These are phyloP conservation scores for Columba janthina DNA, from an alignment of 2,113 vertebrate species.

Conservation along the genomic window DNA sequence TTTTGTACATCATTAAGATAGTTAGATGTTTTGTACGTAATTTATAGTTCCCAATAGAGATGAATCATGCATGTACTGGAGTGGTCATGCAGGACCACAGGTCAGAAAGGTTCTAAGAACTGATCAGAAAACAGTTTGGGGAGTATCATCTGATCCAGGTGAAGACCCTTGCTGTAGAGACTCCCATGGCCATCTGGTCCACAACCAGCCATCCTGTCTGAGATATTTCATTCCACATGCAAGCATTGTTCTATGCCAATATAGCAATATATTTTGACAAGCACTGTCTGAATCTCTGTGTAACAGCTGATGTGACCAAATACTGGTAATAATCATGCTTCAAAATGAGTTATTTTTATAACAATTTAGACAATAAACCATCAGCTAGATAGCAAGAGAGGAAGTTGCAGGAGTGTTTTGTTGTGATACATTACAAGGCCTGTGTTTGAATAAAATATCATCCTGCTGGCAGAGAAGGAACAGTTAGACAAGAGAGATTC, in stretches of 20 bases:
- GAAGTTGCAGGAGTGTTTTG: background rate
- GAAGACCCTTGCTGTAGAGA: background rate
- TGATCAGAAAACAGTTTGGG: background rate
- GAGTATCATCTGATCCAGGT: background rate
- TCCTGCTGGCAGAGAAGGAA: background rate
- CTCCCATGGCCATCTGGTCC: rapidly evolving
- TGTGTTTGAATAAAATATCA: background rate
- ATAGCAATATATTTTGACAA: background rate
- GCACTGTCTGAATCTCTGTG: background rate
- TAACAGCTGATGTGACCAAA: background rate
- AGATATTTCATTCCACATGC: background rate
- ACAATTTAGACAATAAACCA: background rate
- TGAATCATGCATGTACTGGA: rapidly evolving
- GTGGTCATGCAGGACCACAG: background rate
- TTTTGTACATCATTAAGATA: background rate
- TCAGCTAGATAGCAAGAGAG: background rate
- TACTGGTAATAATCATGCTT: background rate
- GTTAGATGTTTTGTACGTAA: background rate
- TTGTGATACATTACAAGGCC: background rate
- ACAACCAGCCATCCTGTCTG: background rate
- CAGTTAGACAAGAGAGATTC: background rate
- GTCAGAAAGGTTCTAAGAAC: background rate
- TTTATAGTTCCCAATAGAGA: background rate
- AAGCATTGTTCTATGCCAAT: background rate
- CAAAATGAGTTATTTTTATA: background rate